Evolutionary conservation across 2,113 vertebrate genomes (phyloP), one percentile per base, ranked within the genome.

Genomic region (Cyrtonyx montezumae): DNA sequence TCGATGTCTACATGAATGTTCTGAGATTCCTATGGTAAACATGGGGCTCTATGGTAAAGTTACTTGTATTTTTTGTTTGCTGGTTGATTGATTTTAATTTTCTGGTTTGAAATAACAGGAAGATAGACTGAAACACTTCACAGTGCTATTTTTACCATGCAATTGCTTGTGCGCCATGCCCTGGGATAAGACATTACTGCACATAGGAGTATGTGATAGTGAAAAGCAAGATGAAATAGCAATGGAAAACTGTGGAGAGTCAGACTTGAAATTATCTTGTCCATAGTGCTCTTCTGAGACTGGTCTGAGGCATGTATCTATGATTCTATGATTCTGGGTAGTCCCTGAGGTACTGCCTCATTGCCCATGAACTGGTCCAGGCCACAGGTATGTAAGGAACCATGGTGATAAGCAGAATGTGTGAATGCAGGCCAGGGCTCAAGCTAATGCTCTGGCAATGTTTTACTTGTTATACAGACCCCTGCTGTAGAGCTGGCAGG

Each of bases 361-460:
- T 79, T 51, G 66, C 75, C 14, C 16, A 26, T 11, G 22, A 71
- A 21, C n/a, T 67, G 42, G 18, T 32, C 56, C 58, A 76, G 67
- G 63, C 3, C 42, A 67, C 20, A 2, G 3, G 28, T 30, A 20
- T 25, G 18, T 49, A 26, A 71, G 19, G 34, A 34, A 42, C 18
- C 37, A 53, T 0, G 2, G 9, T 26, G 59, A 30, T 26, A 46
- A 71, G 23, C 0, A 0, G 21, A 15, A 42, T 17, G 30, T 37
- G 30, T 30, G 45, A 67, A 12, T 7, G 13, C 23, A 59, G 30
- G 22, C 26, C 25, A 43, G 10, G 32, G 78, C 45, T 42, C 13
- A 73, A 32, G 36, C 6, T 70, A 46, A 11, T 78, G 61, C n/a
- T 67, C 23, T 74, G 26, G 11, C 8, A 19, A 13, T 16, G 7